Conservation (phyloP, 2,888 invertebrate species). For the Drosophila borealis region DNA sequence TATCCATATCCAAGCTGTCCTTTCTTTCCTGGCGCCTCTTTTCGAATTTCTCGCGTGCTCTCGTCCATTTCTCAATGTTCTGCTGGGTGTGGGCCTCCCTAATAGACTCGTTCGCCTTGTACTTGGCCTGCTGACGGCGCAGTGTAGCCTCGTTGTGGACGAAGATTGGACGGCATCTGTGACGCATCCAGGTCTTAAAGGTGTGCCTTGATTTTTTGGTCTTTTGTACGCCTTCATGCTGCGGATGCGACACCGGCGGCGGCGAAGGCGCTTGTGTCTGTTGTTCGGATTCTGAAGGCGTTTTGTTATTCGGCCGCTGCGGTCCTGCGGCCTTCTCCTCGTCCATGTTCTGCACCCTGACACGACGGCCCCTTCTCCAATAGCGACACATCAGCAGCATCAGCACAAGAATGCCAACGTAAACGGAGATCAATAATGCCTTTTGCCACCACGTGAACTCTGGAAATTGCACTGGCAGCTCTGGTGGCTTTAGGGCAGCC, state of each 20-base stretch:
- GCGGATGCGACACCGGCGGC: not conserved
- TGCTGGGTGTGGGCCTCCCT: conserved; percentile 25
- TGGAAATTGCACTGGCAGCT: not conserved
- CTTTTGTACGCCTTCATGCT: not conserved
- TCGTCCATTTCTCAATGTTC: conserved; percentile 52
- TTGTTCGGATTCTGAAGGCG: too few relatives aligned
- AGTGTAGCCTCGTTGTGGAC: conserved; percentile 55
- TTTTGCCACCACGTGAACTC: conserved; percentile 49
- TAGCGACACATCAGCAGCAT: conserved; percentile 15
- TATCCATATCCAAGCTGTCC: not conserved
- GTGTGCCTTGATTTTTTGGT: conserved; percentile 4
- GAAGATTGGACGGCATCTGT: conserved; percentile 52
- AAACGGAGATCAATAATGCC: conserved; percentile 12
- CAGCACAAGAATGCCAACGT: conserved; percentile 23
- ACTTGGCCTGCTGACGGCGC: conserved; percentile 28
- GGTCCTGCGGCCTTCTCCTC: conserved; percentile 9
- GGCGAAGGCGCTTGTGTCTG: not conserved
- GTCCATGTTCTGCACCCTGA: not conserved
- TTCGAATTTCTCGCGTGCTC: conserved; percentile 38
- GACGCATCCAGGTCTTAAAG: conserved; percentile 51
- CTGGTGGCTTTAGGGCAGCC: not conserved
- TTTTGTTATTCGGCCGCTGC: too few relatives aligned
- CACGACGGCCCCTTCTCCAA: not conserved
- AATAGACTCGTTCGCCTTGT: conserved; percentile 19
- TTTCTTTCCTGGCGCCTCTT: conserved; percentile 6